Percentiles rank a stretch among this genome's conserved stretches.
phyloP scores from a whole-genome alignment of 2,113 vertebrate species.

The Nothocercus nigrocapillus region DNA sequence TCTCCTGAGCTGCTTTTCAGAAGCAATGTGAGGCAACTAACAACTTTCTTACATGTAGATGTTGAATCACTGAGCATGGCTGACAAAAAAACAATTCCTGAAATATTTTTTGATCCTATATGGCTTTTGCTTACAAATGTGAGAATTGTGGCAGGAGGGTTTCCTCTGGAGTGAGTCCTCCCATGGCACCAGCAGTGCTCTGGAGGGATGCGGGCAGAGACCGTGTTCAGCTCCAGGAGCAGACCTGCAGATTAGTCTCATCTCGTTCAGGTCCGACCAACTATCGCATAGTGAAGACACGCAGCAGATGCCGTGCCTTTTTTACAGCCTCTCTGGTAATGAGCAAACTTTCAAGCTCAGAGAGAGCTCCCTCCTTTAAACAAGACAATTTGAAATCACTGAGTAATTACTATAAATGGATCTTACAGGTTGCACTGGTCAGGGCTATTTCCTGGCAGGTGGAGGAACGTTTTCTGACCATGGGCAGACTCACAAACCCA shows the following conservation, averaged over 20 bases:
- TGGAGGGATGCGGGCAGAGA: neutral
- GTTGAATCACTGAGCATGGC: neutral
- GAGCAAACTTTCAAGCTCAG: neutral
- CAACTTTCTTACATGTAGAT: neutral
- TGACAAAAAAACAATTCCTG: neutral
- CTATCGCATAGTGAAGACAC: neutral
- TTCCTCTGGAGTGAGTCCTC: neutral
- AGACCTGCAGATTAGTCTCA: neutral
- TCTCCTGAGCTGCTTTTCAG: neutral
- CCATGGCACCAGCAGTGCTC: neutral
- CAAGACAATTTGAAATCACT: neutral
- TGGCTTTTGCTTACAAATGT: neutral
- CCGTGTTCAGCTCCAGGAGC: neutral
- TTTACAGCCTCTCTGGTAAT: neutral
- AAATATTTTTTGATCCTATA: neutral
- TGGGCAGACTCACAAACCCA: neutral
- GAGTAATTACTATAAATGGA: neutral
- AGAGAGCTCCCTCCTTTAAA: neutral
- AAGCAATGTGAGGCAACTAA: neutral
- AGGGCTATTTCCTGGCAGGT: constrained; percentile 13
- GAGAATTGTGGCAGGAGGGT: neutral
- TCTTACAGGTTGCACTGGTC: neutral
- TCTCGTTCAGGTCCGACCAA: neutral
- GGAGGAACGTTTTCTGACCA: neutral
- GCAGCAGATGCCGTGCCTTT: neutral